A percentile compares a stretch with the other conserved stretches of the same genome.
phyloP scores from a whole-genome alignment of 2,888 invertebrate genomes.

The Acronicta aceris region DNA sequence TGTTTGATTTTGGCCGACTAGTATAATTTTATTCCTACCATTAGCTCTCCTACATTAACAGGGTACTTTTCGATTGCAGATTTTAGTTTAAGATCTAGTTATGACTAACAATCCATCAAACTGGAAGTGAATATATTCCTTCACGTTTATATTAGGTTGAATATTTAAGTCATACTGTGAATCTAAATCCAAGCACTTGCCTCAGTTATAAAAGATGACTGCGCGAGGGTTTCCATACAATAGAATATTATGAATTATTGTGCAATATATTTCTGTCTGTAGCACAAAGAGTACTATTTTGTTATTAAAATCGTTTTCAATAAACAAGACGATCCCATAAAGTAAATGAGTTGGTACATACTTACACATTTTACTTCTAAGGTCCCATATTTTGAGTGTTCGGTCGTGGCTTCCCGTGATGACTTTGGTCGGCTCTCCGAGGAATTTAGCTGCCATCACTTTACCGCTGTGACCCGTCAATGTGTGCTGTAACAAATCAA shows the following conservation, averaged over 20 bases:
- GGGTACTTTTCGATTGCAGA: conserved; percentile 1
- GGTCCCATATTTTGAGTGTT: conserved; percentile 99
- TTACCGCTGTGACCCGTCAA: conserved; percentile 99
- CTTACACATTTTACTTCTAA: conserved; percentile 93
- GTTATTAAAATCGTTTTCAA: conserved; percentile 48
- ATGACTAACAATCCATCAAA: not conserved
- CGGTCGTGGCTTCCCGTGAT: conserved; percentile 99
- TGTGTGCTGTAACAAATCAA: conserved; percentile 91
- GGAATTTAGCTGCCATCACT: conserved; percentile 98
- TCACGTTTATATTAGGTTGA: conserved; percentile 38
- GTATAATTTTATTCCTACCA: conserved; percentile 26
- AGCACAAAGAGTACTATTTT: conserved; percentile 40
- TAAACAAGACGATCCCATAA: conserved; percentile 44
- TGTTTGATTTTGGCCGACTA: conserved; percentile 7
- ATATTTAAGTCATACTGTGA: conserved; percentile 33
- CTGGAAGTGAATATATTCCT: conserved; percentile 12
- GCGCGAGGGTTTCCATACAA: conserved; percentile 52
- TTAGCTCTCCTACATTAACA: conserved; percentile 16
- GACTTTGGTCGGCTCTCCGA: conserved; percentile 97
- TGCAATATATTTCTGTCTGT: conserved; percentile 46
- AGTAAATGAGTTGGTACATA: conserved; percentile 54
- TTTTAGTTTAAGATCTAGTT: conserved; percentile 9
- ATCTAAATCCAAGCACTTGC: conserved; percentile 45
- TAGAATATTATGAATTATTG: conserved; percentile 52
- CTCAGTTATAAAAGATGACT: conserved; percentile 42